Evolutionary conservation across 2,113 vertebrate species (phyloP).

Genomic region (Chrysemys picta): DNA sequence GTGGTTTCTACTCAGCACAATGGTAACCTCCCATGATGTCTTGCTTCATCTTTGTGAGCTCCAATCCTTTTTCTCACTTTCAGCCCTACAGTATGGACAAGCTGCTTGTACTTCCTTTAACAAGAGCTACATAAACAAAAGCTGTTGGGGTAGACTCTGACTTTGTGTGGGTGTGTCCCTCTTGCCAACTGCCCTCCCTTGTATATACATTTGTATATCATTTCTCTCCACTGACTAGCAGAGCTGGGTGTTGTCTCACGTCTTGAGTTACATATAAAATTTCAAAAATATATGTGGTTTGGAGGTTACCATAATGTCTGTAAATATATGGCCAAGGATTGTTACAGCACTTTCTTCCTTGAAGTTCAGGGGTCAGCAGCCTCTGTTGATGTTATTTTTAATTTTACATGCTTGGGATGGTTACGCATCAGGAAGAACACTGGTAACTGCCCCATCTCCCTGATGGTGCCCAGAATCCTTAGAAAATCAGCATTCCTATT

Average conservation of each 20-base stretch:
- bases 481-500: neutral
- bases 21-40: neutral
- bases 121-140: conserved; percentile 1
- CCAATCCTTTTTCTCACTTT: neutral
- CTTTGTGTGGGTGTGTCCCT: neutral
- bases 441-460: neutral
- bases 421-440: neutral
- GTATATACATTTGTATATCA: neutral
- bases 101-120: neutral
- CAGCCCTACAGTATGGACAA: neutral
- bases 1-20: neutral
- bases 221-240: neutral
- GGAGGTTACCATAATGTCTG: neutral
- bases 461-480: neutral
- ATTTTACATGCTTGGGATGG: neutral
- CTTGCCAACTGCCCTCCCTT: neutral
- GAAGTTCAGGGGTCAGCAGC: neutral
- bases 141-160: neutral
- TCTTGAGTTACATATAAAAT: neutral
- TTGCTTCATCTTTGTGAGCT: neutral
- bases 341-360: neutral
- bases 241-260: neutral
- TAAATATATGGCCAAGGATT: neutral
- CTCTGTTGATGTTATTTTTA: conserved; percentile 5
- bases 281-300: neutral